Evolutionary conservation across 2,113 vertebrate genomes (phyloP), one percentile per base, ranked within the genome.

Genomic region (Arvicanthis niloticus): DNA sequence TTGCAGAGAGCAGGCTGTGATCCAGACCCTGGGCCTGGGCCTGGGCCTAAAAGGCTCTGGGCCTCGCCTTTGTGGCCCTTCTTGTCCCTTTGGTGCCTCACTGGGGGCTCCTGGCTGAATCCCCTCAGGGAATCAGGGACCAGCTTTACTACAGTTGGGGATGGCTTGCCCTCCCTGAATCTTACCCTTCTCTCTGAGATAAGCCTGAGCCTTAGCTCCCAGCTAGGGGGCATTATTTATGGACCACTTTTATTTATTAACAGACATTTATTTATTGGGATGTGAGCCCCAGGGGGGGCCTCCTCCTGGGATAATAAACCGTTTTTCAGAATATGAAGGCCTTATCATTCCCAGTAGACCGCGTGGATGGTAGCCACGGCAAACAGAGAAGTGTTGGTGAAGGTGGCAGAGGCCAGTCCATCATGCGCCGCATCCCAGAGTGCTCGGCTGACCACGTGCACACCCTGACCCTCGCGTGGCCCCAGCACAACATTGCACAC

Each of bases 401-500:
- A 99, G 21, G 98, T 93, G 17, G 98, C 98, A 0, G 98, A 98
- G 51, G 98, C 98, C 48, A 98, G 97, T 89, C 95, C 98, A 12
- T 99, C 99, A 0, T 48, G 97, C 0, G 96, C 51, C 0, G 95
- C 19, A 40, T 99, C 98, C 98, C 99, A 99, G 4, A 99, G 97
- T 0, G 98, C 96, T 0, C 95, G 98, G 88, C 99, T 99, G 91
- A 96, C 98, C 88, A 99, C 98, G 0, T 89, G 26, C 37, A 99
- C 88, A 2, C 98, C 98, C 91, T 99, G 99, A 67, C 98, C 97
- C 0, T 93, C 48, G 0, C 45, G 97, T 31, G 98, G 98, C 9
- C 99, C 99, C 76, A 99, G 97, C 70, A 99, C 95, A 91, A 99
- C 98, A 0, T 96, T 98, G 94, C 99, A 99, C 58, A 99, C 98